Base-by-base conservation (phyloP, 2,888 invertebrate species). In the Apantesis nais region DNA sequence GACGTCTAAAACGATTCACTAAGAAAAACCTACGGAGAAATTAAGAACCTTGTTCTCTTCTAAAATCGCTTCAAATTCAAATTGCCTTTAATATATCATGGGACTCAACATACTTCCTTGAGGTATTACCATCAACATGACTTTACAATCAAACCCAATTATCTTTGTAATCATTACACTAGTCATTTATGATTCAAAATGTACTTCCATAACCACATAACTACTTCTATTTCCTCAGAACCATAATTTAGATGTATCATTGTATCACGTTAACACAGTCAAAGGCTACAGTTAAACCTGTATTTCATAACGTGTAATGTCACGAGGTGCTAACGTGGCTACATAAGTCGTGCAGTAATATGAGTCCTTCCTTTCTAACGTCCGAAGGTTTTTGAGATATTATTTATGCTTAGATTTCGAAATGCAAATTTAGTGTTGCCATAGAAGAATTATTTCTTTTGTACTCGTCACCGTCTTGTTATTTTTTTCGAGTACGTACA, bases 341-440 rank as follows among this genome's bases (percentile, higher is more conserved):
- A 31, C 31, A 31, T 29, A 44, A 63, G 19, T 44, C 29, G 8
- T 65, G 65, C 52, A 9, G 34, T n/a, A 34, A 66, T 37, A n/a
- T 16, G 11, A 29, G 14, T 41, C 22, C 19, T 66, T 66, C 60
- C 66, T 60, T 66, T 66, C 66, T 67, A 62, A 44, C 34, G 25
- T n/a, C 31, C 34, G 62, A 62, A 67, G 66, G 66, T 41, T 39
- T 41, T 31, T 22, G 7, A 37, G 0, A 9, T 29, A 66, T 19
- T 25, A 9, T 41, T 55, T 39, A n/a, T 22, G n/a, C 34, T 55
- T 52, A 52, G 22, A 52, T 67, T 25, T 19, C 11, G 31, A 29
- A 11, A 39, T 67, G 62, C 65, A 48, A 34, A 61, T 9, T n/a
- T 34, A 16, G 16, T 34, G 60, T 22, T 16, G 2, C 31, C 5